These are phyloP conservation scores for Yponomeuta sedellus DNA, from an alignment of 2,888 invertebrate genomes.

Conservation along the genomic window DNA sequence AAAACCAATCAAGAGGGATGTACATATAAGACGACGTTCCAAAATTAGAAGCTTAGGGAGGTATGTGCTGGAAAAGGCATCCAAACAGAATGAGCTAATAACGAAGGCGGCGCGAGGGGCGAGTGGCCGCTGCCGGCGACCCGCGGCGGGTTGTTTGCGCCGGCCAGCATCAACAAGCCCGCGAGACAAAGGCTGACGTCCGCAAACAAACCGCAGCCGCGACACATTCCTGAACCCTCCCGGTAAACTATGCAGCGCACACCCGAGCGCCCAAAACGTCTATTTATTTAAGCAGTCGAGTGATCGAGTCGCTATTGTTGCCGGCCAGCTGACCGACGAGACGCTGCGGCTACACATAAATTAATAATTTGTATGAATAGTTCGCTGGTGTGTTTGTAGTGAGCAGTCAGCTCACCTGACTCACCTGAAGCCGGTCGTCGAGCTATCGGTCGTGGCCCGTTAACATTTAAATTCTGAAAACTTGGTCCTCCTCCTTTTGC, in stretches of 20 bases:
- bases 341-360: slow-evolving; percentile 6
- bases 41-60: background rate
- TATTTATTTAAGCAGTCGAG: no score
- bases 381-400: no score
- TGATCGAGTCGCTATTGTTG: background rate
- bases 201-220: background rate
- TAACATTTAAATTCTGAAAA: slow-evolving; percentile 13
- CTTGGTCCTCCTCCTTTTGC: slow-evolving; percentile 37
- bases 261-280: no score
- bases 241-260: no score
- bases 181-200: slow-evolving; percentile 2
- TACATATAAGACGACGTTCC: background rate
- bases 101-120: background rate
- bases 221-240: slow-evolving; percentile 6
- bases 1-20: background rate
- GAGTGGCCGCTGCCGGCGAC: background rate
- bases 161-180: background rate
- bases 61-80: background rate
- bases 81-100: slow-evolving; percentile 3
- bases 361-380: background rate
- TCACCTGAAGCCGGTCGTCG: slow-evolving; percentile 1
- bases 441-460: slow-evolving; percentile 7
- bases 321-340: slow-evolving; percentile 8
- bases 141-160: background rate
- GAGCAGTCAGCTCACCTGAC: background rate